Conservation (phyloP, 2,888 invertebrate species). For the Drosophila gaucha region DNA sequence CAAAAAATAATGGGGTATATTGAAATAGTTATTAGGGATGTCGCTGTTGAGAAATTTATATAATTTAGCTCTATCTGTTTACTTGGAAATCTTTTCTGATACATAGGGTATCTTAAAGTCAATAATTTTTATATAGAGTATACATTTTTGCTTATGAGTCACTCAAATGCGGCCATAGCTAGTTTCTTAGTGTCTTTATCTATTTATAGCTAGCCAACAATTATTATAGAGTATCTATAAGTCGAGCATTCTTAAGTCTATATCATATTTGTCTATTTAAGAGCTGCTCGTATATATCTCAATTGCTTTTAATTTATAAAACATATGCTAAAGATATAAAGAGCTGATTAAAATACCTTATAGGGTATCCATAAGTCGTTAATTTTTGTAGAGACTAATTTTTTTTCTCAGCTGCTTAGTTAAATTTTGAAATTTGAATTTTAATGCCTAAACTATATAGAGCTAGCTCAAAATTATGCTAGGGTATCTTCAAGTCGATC, state of each 20-base stretch:
- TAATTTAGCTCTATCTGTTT: too few species aligned
- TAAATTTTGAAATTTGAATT: not conserved
- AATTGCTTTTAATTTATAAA: not conserved
- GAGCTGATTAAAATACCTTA: not conserved
- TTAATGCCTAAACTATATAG: not conserved
- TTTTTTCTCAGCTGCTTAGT: not conserved
- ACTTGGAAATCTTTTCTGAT: too few species aligned
- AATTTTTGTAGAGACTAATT: not conserved
- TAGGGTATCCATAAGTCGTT: constrained; percentile 10
- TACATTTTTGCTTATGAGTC: too few species aligned
- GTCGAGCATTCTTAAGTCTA: not conserved
- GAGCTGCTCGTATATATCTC: not conserved
- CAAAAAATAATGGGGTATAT: not conserved
- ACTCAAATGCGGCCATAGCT: too few species aligned
- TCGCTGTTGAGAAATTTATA: too few species aligned
- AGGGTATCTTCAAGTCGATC: constrained; percentile 1
- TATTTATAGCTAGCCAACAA: too few species aligned
- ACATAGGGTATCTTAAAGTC: not conserved
- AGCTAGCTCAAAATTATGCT: not conserved
- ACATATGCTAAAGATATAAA: not conserved
- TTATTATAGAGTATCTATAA: not conserved
- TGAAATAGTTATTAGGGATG: too few species aligned
- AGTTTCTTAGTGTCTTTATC: not conserved
- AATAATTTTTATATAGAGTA: too few species aligned
- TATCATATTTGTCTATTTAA: not conserved